phyloP scores from a whole-genome alignment of 2,888 invertebrate genomes.

The Crocallis elinguaria region DNA sequence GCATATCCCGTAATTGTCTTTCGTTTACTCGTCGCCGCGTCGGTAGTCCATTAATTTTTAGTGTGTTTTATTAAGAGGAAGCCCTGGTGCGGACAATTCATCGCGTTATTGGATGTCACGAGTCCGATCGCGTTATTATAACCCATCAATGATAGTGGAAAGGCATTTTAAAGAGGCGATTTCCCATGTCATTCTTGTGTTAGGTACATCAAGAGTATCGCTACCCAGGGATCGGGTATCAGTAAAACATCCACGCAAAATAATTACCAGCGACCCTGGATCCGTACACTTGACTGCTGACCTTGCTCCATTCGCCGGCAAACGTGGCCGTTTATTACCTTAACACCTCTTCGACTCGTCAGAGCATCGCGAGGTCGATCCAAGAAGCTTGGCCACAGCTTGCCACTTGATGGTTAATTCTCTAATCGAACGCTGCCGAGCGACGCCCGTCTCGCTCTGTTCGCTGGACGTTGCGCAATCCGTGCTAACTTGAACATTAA shows the following conservation, averaged over 20 bases:
- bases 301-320: constrained; percentile 63
- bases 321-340: constrained; percentile 55
- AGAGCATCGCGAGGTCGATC: constrained; percentile 59
- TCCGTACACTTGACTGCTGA: constrained; percentile 61
- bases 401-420: constrained; percentile 63
- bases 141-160: constrained; percentile 18
- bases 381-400: constrained; percentile 53
- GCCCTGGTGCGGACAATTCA: constrained; percentile 54
- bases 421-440: constrained; percentile 33
- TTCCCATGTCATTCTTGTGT: constrained; percentile 10
- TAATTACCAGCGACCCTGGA: constrained; percentile 57
- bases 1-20: constrained; percentile 42
- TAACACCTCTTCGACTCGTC: constrained; percentile 62
- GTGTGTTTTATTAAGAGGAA: constrained; percentile 51
- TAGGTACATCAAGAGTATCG: too few species aligned
- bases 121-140: constrained; percentile 60
- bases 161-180: constrained; percentile 9
- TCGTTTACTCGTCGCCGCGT: constrained; percentile 34
- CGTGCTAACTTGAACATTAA: constrained; percentile 30
- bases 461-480: constrained; percentile 51
- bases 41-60: constrained; percentile 47
- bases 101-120: constrained; percentile 62
- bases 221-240: constrained; percentile 28
- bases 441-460: neutral
- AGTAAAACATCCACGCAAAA: constrained; percentile 50